phyloP scores from a whole-genome alignment of 2,888 invertebrate species.

The Heterodera filipjevi region DNA sequence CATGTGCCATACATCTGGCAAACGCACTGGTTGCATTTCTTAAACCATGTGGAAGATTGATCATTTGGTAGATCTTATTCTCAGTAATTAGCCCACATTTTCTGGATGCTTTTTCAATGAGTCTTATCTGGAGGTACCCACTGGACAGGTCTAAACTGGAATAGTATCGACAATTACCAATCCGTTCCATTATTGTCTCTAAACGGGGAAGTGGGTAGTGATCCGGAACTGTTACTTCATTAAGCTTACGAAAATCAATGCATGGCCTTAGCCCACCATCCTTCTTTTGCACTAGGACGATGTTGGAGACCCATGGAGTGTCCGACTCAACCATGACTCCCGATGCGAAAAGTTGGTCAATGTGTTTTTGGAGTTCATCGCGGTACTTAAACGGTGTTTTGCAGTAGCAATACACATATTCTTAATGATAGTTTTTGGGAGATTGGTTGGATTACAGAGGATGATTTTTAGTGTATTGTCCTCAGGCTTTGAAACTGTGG shows the following conservation, averaged over 20 bases:
- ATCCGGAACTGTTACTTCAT: slow-evolving; percentile 44
- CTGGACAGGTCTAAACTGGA: slow-evolving; percentile 31
- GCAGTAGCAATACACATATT: background rate
- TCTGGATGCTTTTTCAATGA: slow-evolving; percentile 6
- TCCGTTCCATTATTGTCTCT: slow-evolving; percentile 29
- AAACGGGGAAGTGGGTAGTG: slow-evolving; percentile 34
- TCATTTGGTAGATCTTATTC: slow-evolving; percentile 35
- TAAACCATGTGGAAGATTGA: slow-evolving; percentile 34
- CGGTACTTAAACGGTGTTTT: slow-evolving; percentile 40
- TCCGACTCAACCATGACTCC: slow-evolving; percentile 43
- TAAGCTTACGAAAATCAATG: slow-evolving; percentile 43
- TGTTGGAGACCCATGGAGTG: slow-evolving; percentile 45
- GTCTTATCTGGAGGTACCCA: slow-evolving; percentile 29
- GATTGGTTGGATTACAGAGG: background rate
- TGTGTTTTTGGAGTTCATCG: slow-evolving; percentile 44
- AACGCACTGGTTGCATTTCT: slow-evolving; percentile 38
- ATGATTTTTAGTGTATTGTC: background rate
- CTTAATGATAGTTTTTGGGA: background rate
- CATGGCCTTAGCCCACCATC: slow-evolving; percentile 46
- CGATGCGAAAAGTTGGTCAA: slow-evolving; percentile 39
- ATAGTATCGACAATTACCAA: slow-evolving; percentile 29
- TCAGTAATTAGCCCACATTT: slow-evolving; percentile 39
- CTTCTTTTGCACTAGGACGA: slow-evolving; percentile 45
- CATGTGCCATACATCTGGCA: slow-evolving; percentile 28
- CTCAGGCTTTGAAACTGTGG: background rate